Base-by-base conservation (phyloP, 2,888 invertebrate species). In the Himalopsyche anomala region DNA sequence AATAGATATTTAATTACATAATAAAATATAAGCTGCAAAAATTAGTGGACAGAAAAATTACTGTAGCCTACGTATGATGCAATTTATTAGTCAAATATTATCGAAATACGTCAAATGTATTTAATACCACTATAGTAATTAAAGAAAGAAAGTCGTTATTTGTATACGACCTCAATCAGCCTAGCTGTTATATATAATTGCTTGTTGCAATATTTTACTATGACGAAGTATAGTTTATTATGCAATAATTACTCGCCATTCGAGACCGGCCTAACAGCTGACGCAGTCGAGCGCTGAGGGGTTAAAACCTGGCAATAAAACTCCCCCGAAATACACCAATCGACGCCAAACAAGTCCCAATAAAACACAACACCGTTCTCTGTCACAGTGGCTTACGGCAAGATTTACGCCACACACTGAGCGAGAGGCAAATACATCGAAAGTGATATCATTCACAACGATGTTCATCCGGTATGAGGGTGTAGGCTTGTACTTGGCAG, bases 161-260 rank as follows among this genome's bases (percentile, higher is more conserved):
- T 11, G 11, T 45, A 45, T 51, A 15, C 51, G 51, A 15, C 51
- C 51, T 45, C 12, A 51, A 51, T 15, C 51, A 51, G 51, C 15
- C 12, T 51, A 6, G 15, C 51, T 51, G 51, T 51, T 51, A 3
- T 28, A 28, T 28, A 28, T 51, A 15, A 15, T 51, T 51, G 51
- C 5, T 45, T 11, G 45, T 45, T 45, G 28, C 28, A 28, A 28
- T 28, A 28, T 28, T 28, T 9, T 45, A 45, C 1, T 51, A 51
- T 51, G 15, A 51, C 62, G 62, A 19, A 62, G 62, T 28, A 19
- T 9, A 51, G 15, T 51, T 51, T 51, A 62, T 19, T 62, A 62
- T 62, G 62, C 62, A 62, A 62, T 62, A 62, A 62, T 62, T 62
- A 62, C 62, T 62, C 62, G 62, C 62, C 6, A 62, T 62, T 19